A percentile compares a stretch with the other conserved stretches of the same genome.
These are phyloP conservation scores for Apistogramma diplotaenia DNA, from an alignment of 2,113 vertebrate genomes.

Conservation along the genomic window DNA sequence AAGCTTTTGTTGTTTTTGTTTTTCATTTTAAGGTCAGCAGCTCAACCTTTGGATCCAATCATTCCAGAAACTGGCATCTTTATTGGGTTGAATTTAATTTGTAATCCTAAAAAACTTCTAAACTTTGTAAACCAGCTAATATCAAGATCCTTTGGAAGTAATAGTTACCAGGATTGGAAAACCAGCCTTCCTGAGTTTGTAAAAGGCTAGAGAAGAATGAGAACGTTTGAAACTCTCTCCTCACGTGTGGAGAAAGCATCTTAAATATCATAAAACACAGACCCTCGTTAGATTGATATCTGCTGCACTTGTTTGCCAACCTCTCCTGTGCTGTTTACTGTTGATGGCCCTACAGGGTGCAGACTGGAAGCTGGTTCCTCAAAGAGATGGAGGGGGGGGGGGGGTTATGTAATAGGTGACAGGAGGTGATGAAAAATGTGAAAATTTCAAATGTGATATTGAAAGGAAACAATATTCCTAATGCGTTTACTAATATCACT, in stretches of 20 bases:
- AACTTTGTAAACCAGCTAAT: background rate
- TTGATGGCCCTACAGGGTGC: background rate
- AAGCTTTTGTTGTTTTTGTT: background rate
- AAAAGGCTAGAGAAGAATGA: background rate
- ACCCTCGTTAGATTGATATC: conserved; percentile 4
- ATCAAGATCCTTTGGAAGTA: background rate
- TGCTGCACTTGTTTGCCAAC: conserved; percentile 1
- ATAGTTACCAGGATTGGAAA: background rate
- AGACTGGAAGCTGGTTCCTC: background rate
- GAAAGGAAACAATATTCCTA: conserved; percentile 24
- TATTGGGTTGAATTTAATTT: background rate
- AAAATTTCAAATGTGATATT: conserved; percentile 31
- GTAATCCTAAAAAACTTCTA: background rate
- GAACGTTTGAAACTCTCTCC: background rate
- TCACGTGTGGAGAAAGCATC: background rate
- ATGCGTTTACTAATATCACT: background rate
- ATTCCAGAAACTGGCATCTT: background rate
- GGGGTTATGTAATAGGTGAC: conserved; percentile 33
- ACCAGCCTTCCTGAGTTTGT: background rate
- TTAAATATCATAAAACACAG: background rate
- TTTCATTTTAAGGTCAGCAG: background rate
- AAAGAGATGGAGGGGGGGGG: background rate
- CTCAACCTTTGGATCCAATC: background rate
- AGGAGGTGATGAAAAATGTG: conserved; percentile 21
- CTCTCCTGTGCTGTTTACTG: conserved; percentile 5